Evolutionary conservation across 1,140 invertebrate genomes (phyloP).

Genomic region (Aricia agestis): DNA sequence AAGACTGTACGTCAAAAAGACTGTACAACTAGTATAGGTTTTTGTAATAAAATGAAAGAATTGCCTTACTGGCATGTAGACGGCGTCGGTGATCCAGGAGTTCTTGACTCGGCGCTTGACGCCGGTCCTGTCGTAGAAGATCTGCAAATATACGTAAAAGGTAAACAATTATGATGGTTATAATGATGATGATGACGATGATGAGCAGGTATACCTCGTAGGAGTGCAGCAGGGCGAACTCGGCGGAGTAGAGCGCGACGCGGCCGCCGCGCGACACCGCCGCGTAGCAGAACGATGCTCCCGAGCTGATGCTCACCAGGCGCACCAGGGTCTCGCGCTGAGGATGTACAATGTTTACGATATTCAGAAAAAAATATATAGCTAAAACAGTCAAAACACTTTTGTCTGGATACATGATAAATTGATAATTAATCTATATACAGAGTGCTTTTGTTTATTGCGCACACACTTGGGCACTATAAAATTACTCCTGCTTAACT

Average conservation of each 20-base stretch:
- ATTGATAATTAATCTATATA: too few species aligned
- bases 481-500: too few species aligned
- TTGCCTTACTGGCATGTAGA: conserved; percentile 64
- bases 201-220: conserved; percentile 54
- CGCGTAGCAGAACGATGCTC: conserved; percentile 76
- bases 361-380: too few species aligned
- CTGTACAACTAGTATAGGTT: too few species aligned
- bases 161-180: conserved; percentile 18
- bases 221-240: conserved; percentile 63
- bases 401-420: too few species aligned
- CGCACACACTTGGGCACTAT: too few species aligned
- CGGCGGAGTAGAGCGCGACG: conserved; percentile 75
- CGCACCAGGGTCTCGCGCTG: conserved; percentile 77
- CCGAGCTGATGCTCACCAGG: conserved; percentile 71
- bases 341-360: too few species aligned
- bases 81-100: conserved; percentile 77
- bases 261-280: conserved; percentile 73
- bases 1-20: too few species aligned
- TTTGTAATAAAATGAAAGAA: not conserved
- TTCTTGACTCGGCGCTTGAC: conserved; percentile 57
- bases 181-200: too few species aligned
- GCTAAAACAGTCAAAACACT: too few species aligned
- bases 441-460: too few species aligned
- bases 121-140: conserved; percentile 51
- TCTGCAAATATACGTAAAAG: conserved; percentile 37